These are phyloP conservation scores for Drosophila setifemur DNA, from an alignment of 1,140 invertebrate species.

Conservation along the genomic window DNA sequence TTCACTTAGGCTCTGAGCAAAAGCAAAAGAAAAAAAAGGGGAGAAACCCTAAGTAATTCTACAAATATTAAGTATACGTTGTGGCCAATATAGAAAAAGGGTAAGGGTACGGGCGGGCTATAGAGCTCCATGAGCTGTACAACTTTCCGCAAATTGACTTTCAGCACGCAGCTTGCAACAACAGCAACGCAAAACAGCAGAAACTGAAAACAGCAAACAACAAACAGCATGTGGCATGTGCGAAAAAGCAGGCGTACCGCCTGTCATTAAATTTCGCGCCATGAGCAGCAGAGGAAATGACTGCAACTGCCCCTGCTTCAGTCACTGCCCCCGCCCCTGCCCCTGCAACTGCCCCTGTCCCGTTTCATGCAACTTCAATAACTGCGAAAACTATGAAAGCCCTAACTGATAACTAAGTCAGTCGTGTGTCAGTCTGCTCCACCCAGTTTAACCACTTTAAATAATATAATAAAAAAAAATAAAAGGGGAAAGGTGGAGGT, in stretches of 20 bases:
- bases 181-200: neutral
- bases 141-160: conserved; percentile 66
- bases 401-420: conserved; percentile 63
- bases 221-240: conserved; percentile 59
- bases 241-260: conserved; percentile 65
- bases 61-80: conserved; percentile 65
- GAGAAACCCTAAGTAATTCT: conserved; percentile 12
- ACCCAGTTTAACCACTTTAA: conserved; percentile 1
- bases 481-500: too few species aligned
- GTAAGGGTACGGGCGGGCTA: neutral
- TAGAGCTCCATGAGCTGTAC: neutral
- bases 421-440: conserved; percentile 33
- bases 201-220: neutral
- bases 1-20: too few species aligned
- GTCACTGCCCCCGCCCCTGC: conserved; percentile 9
- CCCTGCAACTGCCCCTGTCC: conserved; percentile 12
- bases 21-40: neutral
- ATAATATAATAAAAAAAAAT: too few species aligned
- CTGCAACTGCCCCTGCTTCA: conserved; percentile 15
- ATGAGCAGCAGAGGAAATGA: conserved; percentile 26
- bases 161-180: conserved; percentile 51
- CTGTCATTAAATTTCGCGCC: conserved; percentile 76
- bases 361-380: too few species aligned
- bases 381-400: neutral
- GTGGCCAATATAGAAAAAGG: neutral